Conservation (phyloP, 2,113 vertebrate genomes). For the Apodemus speciosus region DNA sequence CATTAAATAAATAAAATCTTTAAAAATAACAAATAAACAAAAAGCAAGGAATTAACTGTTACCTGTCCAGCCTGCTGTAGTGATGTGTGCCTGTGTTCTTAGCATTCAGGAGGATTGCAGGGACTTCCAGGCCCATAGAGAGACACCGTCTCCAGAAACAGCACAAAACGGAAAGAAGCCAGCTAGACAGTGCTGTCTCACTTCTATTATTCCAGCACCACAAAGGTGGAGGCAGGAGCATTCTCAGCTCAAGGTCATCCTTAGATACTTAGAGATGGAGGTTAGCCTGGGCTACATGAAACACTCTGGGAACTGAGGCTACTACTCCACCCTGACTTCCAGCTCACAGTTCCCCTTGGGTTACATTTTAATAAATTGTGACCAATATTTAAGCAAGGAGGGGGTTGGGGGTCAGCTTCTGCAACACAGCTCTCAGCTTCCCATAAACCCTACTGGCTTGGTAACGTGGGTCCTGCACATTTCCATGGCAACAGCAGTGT, state of each 20-base stretch:
- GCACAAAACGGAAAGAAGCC: background rate
- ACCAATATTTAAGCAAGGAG: background rate
- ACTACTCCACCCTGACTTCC: background rate
- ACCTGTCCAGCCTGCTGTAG: background rate
- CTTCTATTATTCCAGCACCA: background rate
- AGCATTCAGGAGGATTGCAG: background rate
- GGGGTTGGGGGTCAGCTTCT: background rate
- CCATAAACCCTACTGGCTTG: background rate
- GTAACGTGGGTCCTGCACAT: background rate
- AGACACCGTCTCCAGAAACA: background rate
- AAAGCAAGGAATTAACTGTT: background rate
- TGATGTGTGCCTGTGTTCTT: background rate
- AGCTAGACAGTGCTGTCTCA: background rate
- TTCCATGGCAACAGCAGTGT: conserved; percentile 27
- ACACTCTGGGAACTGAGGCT: background rate
- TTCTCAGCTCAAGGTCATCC: no score
- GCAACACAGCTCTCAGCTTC: background rate
- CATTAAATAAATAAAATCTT: no score
- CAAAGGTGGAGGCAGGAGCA: background rate
- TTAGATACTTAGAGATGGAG: background rate
- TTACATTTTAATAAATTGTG: background rate
- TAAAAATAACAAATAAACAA: background rate
- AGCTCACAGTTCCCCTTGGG: background rate
- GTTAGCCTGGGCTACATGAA: background rate
- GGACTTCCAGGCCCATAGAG: background rate